phyloP scores from a whole-genome alignment of 2,797 vertebrate species.

The Silurus aristotelis region DNA sequence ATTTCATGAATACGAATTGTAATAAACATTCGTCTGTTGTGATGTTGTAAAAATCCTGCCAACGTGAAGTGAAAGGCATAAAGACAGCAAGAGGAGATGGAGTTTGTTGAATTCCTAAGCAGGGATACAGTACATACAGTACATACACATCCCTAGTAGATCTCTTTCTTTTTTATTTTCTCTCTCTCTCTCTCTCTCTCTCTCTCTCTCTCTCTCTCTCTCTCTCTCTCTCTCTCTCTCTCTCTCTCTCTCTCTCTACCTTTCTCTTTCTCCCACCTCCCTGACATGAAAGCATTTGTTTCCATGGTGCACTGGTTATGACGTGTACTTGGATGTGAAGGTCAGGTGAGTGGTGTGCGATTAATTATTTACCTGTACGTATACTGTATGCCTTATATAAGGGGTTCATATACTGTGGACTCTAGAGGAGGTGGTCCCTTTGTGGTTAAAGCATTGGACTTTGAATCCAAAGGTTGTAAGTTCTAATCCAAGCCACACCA shows the following conservation, averaged over 20 bases:
- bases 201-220: background rate
- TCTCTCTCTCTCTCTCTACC: background rate
- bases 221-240: background rate
- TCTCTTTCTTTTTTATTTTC: background rate
- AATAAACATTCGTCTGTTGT: background rate
- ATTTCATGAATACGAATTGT: constrained; percentile 30
- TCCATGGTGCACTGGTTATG: constrained; percentile 16
- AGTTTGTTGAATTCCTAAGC: background rate
- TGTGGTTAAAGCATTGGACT: no score
- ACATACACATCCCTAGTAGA: no score
- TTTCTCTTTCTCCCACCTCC: background rate
- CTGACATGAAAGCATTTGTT: background rate
- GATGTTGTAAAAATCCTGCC: background rate
- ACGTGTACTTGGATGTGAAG: constrained; percentile 20
- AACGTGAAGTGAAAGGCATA: background rate
- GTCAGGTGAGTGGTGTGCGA: constrained; percentile 12
- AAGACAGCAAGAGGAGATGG: background rate
- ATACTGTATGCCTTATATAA: background rate
- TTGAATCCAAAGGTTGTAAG: no score
- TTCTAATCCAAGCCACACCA: no score
- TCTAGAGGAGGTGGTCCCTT: no score
- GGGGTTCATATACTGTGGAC: background rate
- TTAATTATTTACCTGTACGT: constrained; percentile 34
- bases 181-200: no score
- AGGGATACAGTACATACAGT: background rate